These are phyloP conservation scores for Ranitomeya variabilis DNA, from an alignment of 2,113 vertebrate species.

Conservation along the genomic window DNA sequence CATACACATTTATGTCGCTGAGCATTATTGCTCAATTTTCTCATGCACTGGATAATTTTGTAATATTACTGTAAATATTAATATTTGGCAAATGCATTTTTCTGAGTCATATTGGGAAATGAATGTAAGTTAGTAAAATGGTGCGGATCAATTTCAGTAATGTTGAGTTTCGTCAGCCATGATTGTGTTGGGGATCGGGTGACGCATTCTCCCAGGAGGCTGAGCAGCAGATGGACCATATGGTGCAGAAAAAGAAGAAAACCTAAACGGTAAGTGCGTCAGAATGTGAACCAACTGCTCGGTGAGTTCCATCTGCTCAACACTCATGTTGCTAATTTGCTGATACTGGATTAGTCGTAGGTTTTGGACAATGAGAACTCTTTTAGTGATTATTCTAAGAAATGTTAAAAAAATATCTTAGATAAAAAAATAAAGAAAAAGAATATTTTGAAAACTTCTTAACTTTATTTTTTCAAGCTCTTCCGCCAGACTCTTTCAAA, in stretches of 20 bases:
- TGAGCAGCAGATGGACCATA: background rate
- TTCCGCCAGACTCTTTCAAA: background rate
- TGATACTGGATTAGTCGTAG: background rate
- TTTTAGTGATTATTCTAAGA: background rate
- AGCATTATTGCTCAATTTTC: too few species aligned
- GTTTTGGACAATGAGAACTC: background rate
- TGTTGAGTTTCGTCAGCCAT: background rate
- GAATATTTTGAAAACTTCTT: background rate
- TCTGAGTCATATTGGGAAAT: background rate
- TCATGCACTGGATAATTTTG: background rate
- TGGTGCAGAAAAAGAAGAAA: background rate
- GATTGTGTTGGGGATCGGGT: background rate
- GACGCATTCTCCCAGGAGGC: background rate
- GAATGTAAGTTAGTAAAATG: background rate
- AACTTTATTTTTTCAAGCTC: background rate
- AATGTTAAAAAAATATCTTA: background rate
- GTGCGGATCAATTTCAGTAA: background rate
- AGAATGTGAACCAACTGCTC: background rate
- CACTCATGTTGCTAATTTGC: background rate
- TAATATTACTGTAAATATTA: background rate
- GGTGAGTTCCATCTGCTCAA: conserved; percentile 1
- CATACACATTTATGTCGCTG: too few species aligned
- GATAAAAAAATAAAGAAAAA: background rate
- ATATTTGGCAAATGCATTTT: background rate
- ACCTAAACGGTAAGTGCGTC: background rate